A percentile compares a stretch with the other conserved stretches of the same genome.
Evolutionary conservation across 2,888 invertebrate genomes (phyloP).

Genomic region (Leptopterna dolabrata): DNA sequence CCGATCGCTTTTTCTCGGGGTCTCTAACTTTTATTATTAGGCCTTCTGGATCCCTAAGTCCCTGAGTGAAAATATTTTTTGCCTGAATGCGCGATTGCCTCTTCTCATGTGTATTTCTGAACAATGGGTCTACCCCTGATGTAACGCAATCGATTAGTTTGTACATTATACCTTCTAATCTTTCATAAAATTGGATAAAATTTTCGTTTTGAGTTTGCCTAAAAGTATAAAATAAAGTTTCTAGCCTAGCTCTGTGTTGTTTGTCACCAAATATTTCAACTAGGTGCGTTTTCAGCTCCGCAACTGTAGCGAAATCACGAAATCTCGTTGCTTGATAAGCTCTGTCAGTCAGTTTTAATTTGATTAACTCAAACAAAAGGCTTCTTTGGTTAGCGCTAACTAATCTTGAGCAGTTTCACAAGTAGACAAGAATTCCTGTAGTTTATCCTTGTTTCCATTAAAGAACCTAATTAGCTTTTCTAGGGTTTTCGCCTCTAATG

Average conservation of each 20-base stretch:
- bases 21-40: background rate
- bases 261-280: background rate
- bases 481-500: background rate
- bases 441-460: background rate
- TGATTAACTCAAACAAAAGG: background rate
- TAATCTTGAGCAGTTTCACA: background rate
- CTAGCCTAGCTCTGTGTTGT: background rate
- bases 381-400: background rate
- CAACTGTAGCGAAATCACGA: background rate
- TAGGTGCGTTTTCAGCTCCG: background rate
- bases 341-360: background rate
- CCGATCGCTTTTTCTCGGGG: background rate
- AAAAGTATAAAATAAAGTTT: background rate
- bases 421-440: background rate
- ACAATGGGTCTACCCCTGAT: background rate
- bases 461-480: background rate
- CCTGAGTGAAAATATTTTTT: background rate
- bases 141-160: background rate
- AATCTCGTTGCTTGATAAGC: background rate
- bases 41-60: background rate
- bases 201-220: background rate
- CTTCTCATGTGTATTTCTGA: background rate
- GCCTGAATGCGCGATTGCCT: background rate
- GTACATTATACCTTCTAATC: background rate
- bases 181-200: background rate